Evolutionary conservation across 2,888 invertebrate species (phyloP).

Genomic region (Chymomyza procnemis): DNA sequence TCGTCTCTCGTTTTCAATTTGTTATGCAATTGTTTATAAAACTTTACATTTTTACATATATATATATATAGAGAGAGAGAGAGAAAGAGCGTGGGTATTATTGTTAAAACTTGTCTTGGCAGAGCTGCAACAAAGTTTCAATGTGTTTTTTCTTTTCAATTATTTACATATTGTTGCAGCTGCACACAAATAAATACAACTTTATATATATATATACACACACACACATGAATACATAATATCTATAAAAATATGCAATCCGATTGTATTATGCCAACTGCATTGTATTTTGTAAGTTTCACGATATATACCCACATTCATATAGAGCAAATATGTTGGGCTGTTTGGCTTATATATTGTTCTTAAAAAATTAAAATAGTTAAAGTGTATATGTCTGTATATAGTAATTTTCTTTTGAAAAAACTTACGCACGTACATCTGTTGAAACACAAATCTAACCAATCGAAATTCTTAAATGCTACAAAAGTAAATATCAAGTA

Average conservation of each 20-base stretch:
- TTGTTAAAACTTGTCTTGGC: conserved; percentile 15
- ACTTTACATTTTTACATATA: no score
- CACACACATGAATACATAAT: not conserved
- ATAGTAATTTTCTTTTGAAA: conserved; percentile 15
- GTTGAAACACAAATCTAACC: conserved; percentile 29
- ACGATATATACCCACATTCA: not conserved
- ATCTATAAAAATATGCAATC: not conserved
- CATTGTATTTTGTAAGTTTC: conserved; percentile 17
- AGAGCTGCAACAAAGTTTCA: not conserved
- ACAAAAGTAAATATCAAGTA: conserved; percentile 37
- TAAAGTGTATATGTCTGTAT: conserved; percentile 20
- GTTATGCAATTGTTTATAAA: conserved; percentile 62
- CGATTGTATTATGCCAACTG: conserved; percentile 3
- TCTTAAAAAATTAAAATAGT: not conserved
- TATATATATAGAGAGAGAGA: conserved; percentile 52
- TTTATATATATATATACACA: not conserved
- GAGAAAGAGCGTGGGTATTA: no score
- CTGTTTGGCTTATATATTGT: not conserved
- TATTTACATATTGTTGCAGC: not conserved
- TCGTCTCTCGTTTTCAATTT: conserved; percentile 39
- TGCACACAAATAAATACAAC: not conserved
- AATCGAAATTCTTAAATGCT: conserved; percentile 46
- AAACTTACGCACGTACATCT: conserved; percentile 32
- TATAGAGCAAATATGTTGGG: not conserved
- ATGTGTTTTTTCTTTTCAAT: not conserved